These are phyloP conservation scores for Aphidius colemani DNA, from an alignment of 2,888 invertebrate species.

Conservation along the genomic window DNA sequence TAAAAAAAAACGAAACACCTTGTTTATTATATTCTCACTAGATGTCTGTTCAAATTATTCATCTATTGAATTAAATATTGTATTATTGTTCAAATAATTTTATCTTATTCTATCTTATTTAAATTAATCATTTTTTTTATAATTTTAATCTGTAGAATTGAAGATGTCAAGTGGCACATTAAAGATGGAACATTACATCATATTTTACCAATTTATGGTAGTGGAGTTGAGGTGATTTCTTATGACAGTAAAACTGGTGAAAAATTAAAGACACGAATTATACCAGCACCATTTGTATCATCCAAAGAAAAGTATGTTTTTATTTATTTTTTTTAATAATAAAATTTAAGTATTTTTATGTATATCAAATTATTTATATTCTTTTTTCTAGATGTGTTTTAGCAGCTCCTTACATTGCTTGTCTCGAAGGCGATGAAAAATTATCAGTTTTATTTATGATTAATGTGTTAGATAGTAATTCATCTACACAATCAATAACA, in stretches of 20 bases:
- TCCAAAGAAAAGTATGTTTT: constrained; percentile 52
- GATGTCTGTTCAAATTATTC: constrained; percentile 19
- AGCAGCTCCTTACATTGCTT: constrained; percentile 69
- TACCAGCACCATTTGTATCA: constrained; percentile 52
- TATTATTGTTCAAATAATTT: no score
- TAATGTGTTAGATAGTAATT: constrained; percentile 62
- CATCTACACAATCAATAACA: constrained; percentile 47
- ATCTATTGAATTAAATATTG: no score
- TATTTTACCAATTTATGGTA: constrained; percentile 54
- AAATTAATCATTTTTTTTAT: background rate
- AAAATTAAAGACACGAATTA: constrained; percentile 50
- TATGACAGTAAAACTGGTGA: constrained; percentile 57
- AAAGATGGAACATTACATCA: constrained; percentile 56
- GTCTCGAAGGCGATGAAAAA: constrained; percentile 64
- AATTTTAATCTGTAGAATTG: constrained; percentile 42
- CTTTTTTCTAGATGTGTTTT: constrained; percentile 66
- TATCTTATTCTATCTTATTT: background rate
- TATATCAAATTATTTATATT: constrained; percentile 21
- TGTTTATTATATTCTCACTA: constrained; percentile 9
- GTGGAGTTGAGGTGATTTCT: constrained; percentile 54
- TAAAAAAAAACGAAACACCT: constrained; percentile 9
- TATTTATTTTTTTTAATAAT: constrained; percentile 2
- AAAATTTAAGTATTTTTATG: constrained; percentile 5
- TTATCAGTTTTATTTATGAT: constrained; percentile 66
- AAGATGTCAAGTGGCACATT: constrained; percentile 56